phyloP scores from a whole-genome alignment of 1,140 invertebrate genomes.

The Saxidomus purpurata region DNA sequence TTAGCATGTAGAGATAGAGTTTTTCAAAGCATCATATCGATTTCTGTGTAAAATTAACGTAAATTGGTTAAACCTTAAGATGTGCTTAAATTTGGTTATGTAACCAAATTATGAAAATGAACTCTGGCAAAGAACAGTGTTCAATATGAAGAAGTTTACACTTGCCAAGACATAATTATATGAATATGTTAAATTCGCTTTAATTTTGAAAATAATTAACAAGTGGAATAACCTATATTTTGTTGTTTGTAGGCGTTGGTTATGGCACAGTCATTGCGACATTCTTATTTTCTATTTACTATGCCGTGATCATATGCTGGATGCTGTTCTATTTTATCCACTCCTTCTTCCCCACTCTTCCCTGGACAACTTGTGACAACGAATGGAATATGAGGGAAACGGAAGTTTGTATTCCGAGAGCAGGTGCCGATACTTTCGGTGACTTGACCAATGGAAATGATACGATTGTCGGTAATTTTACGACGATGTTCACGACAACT shows the following conservation, averaged over 20 bases:
- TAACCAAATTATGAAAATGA: no score
- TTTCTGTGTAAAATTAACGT: no score
- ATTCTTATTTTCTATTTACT: conserved; percentile 90
- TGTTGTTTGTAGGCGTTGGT: conserved; percentile 68
- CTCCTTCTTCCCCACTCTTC: conserved; percentile 88
- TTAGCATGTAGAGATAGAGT: no score
- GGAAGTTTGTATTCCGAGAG: not conserved
- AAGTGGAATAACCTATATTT: no score
- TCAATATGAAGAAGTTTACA: no score
- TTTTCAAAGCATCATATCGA: no score
- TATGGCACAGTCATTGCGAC: conserved; percentile 72
- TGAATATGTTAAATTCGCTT: no score
- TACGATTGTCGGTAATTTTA: not conserved
- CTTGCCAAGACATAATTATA: no score
- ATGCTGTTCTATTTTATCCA: conserved; percentile 95
- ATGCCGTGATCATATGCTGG: conserved; percentile 98
- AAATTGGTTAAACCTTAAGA: no score
- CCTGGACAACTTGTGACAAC: conserved; percentile 89
- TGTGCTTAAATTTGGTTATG: no score
- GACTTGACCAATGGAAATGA: not conserved
- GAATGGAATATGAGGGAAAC: conserved; percentile 56
- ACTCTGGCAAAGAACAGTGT: no score
- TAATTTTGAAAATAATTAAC: no score
- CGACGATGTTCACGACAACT: not conserved
- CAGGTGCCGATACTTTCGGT: not conserved